Evolutionary conservation across 2,113 vertebrate species (phyloP), one percentile per base, ranked within the genome.

Genomic region (Riparia riparia): DNA sequence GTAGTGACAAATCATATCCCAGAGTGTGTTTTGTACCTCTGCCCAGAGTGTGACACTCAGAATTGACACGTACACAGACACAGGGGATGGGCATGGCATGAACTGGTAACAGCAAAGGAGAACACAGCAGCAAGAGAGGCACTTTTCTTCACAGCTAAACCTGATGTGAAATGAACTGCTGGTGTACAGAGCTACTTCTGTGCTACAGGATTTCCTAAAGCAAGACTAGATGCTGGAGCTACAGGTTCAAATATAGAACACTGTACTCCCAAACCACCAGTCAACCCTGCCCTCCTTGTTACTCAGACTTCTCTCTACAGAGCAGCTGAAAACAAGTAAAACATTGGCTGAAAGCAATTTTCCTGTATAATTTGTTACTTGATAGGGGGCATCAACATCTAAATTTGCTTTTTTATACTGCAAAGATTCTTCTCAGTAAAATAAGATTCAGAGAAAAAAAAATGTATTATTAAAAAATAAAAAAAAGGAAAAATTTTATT

Each of bases 71-170:
- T 2, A 14, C 10, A 10, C 8, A 44, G 14, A 29, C 26, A 78
- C 2, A 1, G 0, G 1, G 31, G 37, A 34, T 15, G 39, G 17
- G 22, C 13, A 3, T 1, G 6, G 41, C 60, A 31, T 39, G 39
- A 72, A 56, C 1, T 1, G 71, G 0, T 32, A 29, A 29, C 18
- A 51, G 61, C 61, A 51, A 44, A 72, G 39, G 4, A 44, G 22
- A 49, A 24, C 32, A 66, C 60, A 39, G 49, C 19, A 66, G 6
- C 12, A 58, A 39, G 32, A 32, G 45, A 44, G 10, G 29, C 2
- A 9, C 50, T 56, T 34, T 69, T 44, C 66, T 51, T 72, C 54
- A 26, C 24, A 37, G 80, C 29, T 77, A 53, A 60, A 86, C 2
- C 17, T 11, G 21, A 24, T 51, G 29, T 9, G 56, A 83, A 71